Evolutionary conservation across 2,797 vertebrate genomes (phyloP), one percentile per base, ranked within the genome.

Genomic region (Sebastes elongatus): DNA sequence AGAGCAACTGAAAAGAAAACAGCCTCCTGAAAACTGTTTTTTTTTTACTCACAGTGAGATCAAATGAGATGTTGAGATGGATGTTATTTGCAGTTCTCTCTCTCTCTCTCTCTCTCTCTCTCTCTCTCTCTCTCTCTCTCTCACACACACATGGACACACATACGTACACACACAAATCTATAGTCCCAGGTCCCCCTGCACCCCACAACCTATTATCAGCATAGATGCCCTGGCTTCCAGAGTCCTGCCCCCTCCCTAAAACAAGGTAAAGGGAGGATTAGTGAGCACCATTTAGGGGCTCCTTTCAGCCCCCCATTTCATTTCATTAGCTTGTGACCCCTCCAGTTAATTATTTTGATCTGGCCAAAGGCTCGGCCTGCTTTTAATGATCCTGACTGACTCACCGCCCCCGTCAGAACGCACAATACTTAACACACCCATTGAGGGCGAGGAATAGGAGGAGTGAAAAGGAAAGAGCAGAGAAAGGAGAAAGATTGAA

Each of bases 261-360:
- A 94, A 94, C 94, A 96, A 95, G 94, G 94, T 95, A 91, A 91
- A 95, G 85, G 91, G 89, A 88, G 95, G 96, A 96, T 96, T 96
- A 96, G 94, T 76, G 88, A 85, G 92, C 83, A 92, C 93, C 91
- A 94, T 95, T 96, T 95, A 92, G 87, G 86, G 90, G 67, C 75
- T 94, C 88, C 88, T 92, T 95, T 94, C 95, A 94, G 86, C n/a
- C 68, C 86, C 66, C 82, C 91, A 91, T 95, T 95, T 96, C 92
- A 95, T 96, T 95, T 95, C 93, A 95, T 96, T 95, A 96, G 95
- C 94, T 95, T 95, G 94, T 96, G 95, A 96, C 95, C 96, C 94
- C 94, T 95, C 89, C 91, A 96, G 95, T 96, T 96, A 95, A 96
- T 96, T 96, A 96, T 96, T 95, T 95, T 96, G 95, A 96, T 96